Conservation (phyloP, 2,797 vertebrate genomes). For the Sphenodon punctatus region DNA sequence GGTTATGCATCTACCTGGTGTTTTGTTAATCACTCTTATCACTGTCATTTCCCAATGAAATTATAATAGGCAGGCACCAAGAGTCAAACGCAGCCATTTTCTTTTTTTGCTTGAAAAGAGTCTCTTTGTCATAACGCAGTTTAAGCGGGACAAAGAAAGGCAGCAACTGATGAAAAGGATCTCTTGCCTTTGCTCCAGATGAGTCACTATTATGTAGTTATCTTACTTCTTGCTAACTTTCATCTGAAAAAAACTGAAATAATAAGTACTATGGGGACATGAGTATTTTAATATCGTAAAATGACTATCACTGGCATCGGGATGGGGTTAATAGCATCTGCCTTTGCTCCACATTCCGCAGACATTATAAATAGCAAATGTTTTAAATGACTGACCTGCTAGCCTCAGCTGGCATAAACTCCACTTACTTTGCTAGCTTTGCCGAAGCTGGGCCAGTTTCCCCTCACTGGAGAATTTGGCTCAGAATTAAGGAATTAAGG, state of each 20-base stretch:
- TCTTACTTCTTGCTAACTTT: background rate
- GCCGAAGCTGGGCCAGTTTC: background rate
- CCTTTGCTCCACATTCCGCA: background rate
- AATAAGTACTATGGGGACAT: background rate
- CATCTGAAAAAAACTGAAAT: slow-evolving; percentile 1
- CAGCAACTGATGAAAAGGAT: slow-evolving; percentile 27
- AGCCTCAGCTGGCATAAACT: no score
- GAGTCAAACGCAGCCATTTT: background rate
- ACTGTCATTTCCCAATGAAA: background rate
- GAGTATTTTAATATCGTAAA: background rate
- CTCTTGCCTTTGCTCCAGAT: slow-evolving; percentile 13
- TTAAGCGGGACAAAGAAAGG: slow-evolving; percentile 18
- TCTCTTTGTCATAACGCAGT: background rate
- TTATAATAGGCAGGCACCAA: background rate
- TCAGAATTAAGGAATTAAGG: no score
- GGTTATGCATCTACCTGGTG: background rate
- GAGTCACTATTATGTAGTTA: background rate
- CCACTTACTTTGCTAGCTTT: background rate
- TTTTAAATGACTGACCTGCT: no score
- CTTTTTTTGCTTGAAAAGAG: slow-evolving; percentile 12
- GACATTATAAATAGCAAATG: no score
- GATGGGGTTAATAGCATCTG: no score
- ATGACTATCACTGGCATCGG: background rate
- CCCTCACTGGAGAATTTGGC: rapidly evolving
- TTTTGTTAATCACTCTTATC: background rate